Evolutionary conservation across 2,113 vertebrate species (phyloP).

Genomic region (Trachemys scripta): DNA sequence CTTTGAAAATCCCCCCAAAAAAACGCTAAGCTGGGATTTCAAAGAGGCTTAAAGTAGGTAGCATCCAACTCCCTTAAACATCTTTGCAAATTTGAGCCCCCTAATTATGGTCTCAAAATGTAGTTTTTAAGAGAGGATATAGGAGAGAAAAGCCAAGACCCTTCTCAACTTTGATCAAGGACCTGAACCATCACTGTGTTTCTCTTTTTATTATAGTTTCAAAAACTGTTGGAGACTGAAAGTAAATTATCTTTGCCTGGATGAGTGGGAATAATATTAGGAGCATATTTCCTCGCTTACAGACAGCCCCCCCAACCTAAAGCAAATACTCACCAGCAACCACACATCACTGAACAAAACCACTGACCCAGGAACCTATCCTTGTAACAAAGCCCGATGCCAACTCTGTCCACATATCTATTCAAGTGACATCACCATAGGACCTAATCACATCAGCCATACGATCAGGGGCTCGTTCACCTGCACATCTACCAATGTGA

Average conservation of each 20-base stretch:
- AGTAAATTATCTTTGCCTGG: neutral
- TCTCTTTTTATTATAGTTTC: neutral
- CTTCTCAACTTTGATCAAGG: neutral
- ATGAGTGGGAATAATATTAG: neutral
- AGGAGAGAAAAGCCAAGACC: neutral
- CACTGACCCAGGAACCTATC: no score
- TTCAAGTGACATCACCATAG: no score
- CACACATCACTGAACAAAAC: no score
- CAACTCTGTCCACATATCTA: no score
- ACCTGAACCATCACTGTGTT: neutral
- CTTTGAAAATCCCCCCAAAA: neutral
- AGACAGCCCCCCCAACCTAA: no score
- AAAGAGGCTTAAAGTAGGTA: neutral
- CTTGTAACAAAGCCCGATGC: no score
- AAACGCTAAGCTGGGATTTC: neutral
- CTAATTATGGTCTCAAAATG: neutral
- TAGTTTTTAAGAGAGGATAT: neutral
- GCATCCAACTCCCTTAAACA: neutral
- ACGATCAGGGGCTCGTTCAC: no score
- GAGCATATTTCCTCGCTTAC: neutral
- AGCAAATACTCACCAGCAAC: no score
- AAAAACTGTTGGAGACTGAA: neutral
- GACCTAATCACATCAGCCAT: no score
- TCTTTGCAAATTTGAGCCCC: neutral
- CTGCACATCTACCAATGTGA: no score